Evolutionary conservation across 2,888 invertebrate species (phyloP), one percentile per base, ranked within the genome.

Genomic region (Onthophagus sagittarius): DNA sequence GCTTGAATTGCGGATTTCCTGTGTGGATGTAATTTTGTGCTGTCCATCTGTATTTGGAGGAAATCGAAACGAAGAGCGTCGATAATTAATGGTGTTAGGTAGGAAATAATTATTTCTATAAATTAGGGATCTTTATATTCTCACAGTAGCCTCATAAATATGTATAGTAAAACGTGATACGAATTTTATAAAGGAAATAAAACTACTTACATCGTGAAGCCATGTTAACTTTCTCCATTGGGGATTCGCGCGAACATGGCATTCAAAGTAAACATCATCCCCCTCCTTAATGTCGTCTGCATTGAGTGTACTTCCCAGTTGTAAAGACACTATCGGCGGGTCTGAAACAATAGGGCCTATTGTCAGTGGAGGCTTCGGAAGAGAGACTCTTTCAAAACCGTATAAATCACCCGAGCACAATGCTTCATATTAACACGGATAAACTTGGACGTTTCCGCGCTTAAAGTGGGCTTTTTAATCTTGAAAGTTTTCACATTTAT

Each of bases 191-290:
- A 23, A 31, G n/a, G 6, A 15, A 39, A 74, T 75, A 23, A 23
- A 23, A 23, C 72, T 80, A 92, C 94, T 93, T 86, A 95, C 95
- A 83, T 95, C 92, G 82, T 95, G 95, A 79, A 94, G 88, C 96
- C 96, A 96, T 79, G 93, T 90, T 77, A 96, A 90, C 82, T 94
- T 93, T 82, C 93, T 90, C 88, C 93, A 94, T 76, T 91, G 91
- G 62, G 96, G 96, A 87, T 95, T 95, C 80, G 96, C 93, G 82
- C 93, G 91, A 82, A 96, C 94, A 88, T 94, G 94, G 87, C 96
- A 96, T 87, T 96, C 96, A 86, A 96, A 95, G 88, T 95, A 95
- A 75, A 95, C 95, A 87, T 95, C 95, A 82, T 95, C 95, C 71
- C 95, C 95, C 86, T 96, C 96, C 86, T 95, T 96, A 87, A 96